Evolutionary conservation across 2,113 vertebrate genomes (phyloP), one percentile per base, ranked within the genome.

Genomic region (Sigmodon hispidus): DNA sequence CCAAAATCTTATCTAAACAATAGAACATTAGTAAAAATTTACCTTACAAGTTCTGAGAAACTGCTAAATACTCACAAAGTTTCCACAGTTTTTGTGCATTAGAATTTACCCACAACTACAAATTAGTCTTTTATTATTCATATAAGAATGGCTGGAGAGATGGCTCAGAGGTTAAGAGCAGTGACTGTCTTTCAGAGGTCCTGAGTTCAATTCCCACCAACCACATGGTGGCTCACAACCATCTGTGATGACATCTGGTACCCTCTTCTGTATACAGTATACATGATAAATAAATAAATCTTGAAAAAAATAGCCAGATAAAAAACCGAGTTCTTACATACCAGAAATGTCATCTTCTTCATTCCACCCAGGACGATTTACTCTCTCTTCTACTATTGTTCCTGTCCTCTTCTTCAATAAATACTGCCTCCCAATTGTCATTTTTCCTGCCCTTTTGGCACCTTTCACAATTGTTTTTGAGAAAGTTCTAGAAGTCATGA

Each of bases 391-490:
- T 61, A 98, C 95, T 91, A 99, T 98, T 1, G 98, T 98, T 88
- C 98, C 94, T 11, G 98, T 98, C 70, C 97, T 99, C 98, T 99
- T 99, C 98, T 99, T 99, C 88, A 99, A 50, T 2, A 99, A 98
- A 96, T 99, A 98, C 31, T 99, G 99, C 45, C 99, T 99, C 31
- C 99, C 99, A 98, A 99, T 99, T 77, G 99, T 99, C 98, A 99
- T 99, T 98, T 99, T 99, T 57, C 99, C 99, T 43, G 99, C 99
- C 94, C 98, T 99, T 97, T 99, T 99, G n/a, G 99, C 99, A 96
- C 99, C 99, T 98, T 99, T 99, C 88, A 99, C 99, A 93, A 99
- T 99, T 77, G 99, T 99, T 98, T 99, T 99, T 84, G 99, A 99
- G 94, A 99, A 98, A 0, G 99, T 99, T 96, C 99, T 99, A 90